These are phyloP conservation scores for Neofelis nebulosa DNA, from an alignment of 2,113 vertebrate species.

Conservation along the genomic window DNA sequence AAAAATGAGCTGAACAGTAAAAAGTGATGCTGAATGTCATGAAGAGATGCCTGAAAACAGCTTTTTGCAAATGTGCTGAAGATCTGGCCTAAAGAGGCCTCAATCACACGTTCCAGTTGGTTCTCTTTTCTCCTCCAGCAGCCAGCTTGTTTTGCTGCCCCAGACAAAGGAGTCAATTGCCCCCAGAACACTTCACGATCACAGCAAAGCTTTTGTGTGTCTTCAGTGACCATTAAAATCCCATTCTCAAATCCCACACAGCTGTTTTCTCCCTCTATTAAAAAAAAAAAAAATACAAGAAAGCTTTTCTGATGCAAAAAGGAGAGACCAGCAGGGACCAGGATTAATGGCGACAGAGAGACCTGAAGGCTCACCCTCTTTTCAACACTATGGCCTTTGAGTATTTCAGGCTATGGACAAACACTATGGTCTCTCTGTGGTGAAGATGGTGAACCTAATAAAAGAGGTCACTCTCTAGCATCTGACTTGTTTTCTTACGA, in stretches of 20 bases:
- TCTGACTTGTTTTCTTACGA: conserved; percentile 89
- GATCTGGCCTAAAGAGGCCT: conserved; percentile 68
- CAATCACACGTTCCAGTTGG: conserved; percentile 65
- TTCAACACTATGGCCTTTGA: conserved; percentile 90
- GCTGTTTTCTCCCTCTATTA: conserved; percentile 89
- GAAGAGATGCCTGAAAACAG: conserved; percentile 40
- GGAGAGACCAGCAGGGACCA: conserved; percentile 71
- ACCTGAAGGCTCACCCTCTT: conserved; percentile 93
- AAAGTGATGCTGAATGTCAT: not conserved
- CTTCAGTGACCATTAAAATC: conserved; percentile 93
- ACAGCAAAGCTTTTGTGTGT: conserved; percentile 89
- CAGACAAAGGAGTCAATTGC: conserved; percentile 91
- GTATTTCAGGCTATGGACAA: conserved; percentile 92
- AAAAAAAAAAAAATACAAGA: conserved; percentile 83
- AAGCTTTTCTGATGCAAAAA: conserved; percentile 98
- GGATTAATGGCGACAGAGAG: conserved; percentile 96
- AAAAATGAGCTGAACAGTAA: conserved; percentile 49
- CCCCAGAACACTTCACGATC: conserved; percentile 90
- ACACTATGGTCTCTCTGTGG: conserved; percentile 90
- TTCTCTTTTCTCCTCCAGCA: conserved; percentile 82
- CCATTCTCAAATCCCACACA: conserved; percentile 88
- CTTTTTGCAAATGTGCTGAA: conserved; percentile 52
- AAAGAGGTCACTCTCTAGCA: conserved; percentile 93
- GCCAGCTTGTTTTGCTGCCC: conserved; percentile 86
- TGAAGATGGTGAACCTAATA: conserved; percentile 95